Conservation (phyloP, 2,113 vertebrate genomes). For the Pedetes capensis region DNA sequence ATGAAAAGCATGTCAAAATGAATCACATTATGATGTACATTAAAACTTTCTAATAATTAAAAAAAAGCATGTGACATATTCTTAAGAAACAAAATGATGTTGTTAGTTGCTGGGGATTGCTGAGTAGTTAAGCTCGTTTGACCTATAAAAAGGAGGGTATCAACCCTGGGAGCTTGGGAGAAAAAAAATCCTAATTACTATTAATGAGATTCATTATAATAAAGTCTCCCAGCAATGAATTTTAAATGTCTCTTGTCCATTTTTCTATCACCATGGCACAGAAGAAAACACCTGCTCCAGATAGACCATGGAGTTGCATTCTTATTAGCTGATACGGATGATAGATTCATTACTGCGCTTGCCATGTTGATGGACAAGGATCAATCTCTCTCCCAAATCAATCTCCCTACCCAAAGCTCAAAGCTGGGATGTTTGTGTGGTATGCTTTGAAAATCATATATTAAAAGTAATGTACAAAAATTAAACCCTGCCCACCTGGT, state of each 20-base stretch:
- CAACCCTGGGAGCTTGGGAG: neutral
- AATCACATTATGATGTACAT: no score
- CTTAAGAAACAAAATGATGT: neutral
- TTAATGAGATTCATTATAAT: conserved; percentile 69
- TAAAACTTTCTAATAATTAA: no score
- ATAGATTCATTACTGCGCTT: conserved; percentile 48
- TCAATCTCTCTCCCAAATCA: conserved; percentile 36
- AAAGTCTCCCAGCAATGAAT: conserved; percentile 69
- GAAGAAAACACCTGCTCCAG: conserved; percentile 57
- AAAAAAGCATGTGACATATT: neutral
- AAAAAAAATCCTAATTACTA: conserved; percentile 62
- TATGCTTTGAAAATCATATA: conserved; percentile 12
- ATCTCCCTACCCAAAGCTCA: conserved; percentile 17
- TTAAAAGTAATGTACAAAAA: conserved; percentile 58
- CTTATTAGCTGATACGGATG: conserved; percentile 67
- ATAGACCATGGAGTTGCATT: conserved; percentile 60
- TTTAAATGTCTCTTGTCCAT: conserved; percentile 67
- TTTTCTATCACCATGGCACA: conserved; percentile 45
- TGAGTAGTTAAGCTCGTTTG: conserved; percentile 7
- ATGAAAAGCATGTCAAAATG: no score
- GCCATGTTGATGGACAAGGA: neutral
- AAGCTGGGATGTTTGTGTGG: neutral
- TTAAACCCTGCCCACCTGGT: neutral
- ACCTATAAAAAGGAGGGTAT: neutral
- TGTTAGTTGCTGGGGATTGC: neutral